Base-by-base conservation (phyloP, 2,888 invertebrate genomes). In the Mythimna pallens region DNA sequence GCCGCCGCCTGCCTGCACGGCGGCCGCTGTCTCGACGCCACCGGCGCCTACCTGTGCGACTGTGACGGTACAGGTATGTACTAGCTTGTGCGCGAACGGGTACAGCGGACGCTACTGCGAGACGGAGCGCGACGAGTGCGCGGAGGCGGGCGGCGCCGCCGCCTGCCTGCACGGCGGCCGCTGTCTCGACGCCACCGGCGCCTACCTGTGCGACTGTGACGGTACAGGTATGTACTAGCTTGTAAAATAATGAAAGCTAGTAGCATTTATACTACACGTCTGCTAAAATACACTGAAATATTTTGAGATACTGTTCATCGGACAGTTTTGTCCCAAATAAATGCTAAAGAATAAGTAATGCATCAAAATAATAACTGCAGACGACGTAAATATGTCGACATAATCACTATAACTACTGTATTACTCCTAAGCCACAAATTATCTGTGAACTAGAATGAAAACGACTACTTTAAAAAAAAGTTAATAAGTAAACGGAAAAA, bases 41-140 rank as follows among this genome's bases (percentile, higher is more conserved):
- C 97, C 36, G 97, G 97, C 79, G 94, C 92, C 81, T 97, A 95
- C 94, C 95, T 94, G 67, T 99, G 98, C 93, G 97, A 98, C 91
- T 99, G 98, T 88, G 91, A 91, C 4, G 96, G 93, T 73, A 98
- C 98, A 1, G 98, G 97, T 97, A 85, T 83, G 88, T 78, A n/a
- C 40, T 9, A 25, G 98, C 92, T 94, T 94, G 79, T 99, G 98
- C 92, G 93, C 94, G 50, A 89, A 95, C 34, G 98, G 98, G 3
- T 99, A 97, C 91, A 95, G 97, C 59, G 99, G 98, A 1, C 94
- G 94, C 85, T 97, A 54, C 82, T 99, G 99, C 93, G 98, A 98
- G 89, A 93, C 91, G 54, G 97, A 98, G 93, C 97, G 98, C 67
- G 97, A 98, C 93, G 98, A 98, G 91, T 98, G 98, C 92, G 82